Base-by-base conservation (phyloP, 64 coral and sea anemone genomes). In the Cladopsammia gracilis region DNA sequence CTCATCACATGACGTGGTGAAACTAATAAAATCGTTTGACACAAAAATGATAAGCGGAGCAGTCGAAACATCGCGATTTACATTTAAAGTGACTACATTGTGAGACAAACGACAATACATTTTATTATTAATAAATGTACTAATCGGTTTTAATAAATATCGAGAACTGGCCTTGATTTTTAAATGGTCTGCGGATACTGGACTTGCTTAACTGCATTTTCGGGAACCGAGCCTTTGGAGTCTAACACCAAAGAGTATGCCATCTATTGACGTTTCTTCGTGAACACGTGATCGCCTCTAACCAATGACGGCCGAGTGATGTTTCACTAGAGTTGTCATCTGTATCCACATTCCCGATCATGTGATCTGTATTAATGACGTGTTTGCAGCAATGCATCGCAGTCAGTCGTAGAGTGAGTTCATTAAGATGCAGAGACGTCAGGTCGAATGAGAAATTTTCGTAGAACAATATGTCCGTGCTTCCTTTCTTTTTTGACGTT, bases 301-400 rank as follows among this genome's bases (percentile, higher is more conserved):
- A 64, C 92, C 92, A 94, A 43, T 94, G 92, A 81, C 81, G 43
- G 13, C 86, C 73, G 18, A 89, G 79, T 76, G 92, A 89, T 25
- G 82, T 43, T 19, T 83, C 86, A 64, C 26, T 65, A 10, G 77
- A 75, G 15, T 64, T 73, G 4, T 88, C 87, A 26, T 71, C 77
- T 65, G 88, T 89, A 49, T 89, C 69, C 79, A 89, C 60, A 19
- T 65, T 71, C 0, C 92, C 92, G 20, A 94, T 88, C 58, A 85
- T 48, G 47, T 94, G 92, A 76, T 77, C 88, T 71, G 77, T 64
- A 83, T 94, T 94, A 13, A 94, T 50, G 46, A 94, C 82, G 57
- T 94, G 73, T 64, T 94, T 94, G 45, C 92, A 94, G 48, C 87
- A 83, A 73, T 94, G 92, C 66, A 94, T 89, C 43, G 92, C 92